Percentiles rank a stretch among this genome's conserved stretches.
These are phyloP conservation scores for Oreochromis niloticus DNA, from an alignment of 2,113 vertebrate species.

Conservation along the genomic window DNA sequence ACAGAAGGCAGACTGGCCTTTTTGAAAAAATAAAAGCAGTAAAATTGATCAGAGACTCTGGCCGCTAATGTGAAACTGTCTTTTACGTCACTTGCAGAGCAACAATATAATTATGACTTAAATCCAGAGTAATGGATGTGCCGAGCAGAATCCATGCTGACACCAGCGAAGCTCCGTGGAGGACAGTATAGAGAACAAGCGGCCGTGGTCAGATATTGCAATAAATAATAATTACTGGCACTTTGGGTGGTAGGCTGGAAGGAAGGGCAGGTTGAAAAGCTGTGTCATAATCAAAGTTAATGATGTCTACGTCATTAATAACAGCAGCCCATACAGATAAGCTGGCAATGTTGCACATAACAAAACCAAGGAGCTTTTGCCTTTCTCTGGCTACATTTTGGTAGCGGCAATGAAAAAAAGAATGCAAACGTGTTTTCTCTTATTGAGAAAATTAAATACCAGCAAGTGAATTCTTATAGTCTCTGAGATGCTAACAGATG, in stretches of 20 bases:
- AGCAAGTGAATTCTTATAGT: background rate
- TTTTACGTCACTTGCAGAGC: background rate
- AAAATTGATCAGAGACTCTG: background rate
- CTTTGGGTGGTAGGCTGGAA: background rate
- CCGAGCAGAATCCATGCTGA: background rate
- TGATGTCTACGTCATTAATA: background rate
- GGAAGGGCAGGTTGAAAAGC: background rate
- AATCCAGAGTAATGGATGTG: background rate
- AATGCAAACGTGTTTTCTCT: background rate
- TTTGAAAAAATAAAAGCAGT: background rate
- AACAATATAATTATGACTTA: background rate
- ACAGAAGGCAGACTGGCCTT: background rate
- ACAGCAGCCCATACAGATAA: background rate
- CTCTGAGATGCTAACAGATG: background rate
- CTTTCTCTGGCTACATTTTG: background rate
- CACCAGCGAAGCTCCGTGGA: background rate
- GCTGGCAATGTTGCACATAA: background rate
- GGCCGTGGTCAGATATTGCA: background rate
- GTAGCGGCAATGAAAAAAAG: background rate
- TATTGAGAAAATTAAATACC: background rate
- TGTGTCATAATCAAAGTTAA: background rate
- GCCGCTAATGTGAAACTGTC: background rate
- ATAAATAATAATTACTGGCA: background rate
- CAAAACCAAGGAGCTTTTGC: background rate
- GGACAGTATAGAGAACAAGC: background rate